These are phyloP conservation scores for Portunus trituberculatus DNA, from an alignment of 1,140 invertebrate species.

Conservation along the genomic window DNA sequence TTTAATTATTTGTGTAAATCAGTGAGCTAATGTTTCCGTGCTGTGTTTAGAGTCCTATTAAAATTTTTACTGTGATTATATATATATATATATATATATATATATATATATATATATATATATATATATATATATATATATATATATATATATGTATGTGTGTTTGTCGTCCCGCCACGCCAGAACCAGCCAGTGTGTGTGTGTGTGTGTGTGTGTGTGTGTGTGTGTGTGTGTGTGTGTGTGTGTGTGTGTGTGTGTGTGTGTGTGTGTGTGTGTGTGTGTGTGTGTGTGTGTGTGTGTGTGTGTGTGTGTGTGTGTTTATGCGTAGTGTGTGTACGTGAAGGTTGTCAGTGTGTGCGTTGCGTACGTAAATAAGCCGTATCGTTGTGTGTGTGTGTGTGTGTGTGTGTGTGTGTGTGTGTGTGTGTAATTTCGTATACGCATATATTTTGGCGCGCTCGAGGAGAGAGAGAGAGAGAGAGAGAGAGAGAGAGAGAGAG, in stretches of 20 bases:
- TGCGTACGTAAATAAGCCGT: neutral
- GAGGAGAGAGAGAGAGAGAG: neutral
- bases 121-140: neutral
- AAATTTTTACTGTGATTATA: neutral
- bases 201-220: neutral
- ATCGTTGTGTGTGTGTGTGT: neutral
- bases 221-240: neutral
- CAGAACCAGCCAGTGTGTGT: neutral
- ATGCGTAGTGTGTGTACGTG: neutral
- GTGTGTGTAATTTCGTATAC: neutral
- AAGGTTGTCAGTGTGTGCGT: neutral
- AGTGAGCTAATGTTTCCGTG: neutral
- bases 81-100: neutral
- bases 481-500: neutral
- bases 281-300: neutral
- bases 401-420: neutral
- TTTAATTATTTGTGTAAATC: neutral
- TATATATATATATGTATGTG: neutral
- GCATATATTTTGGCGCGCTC: too few species aligned
- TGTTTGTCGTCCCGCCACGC: neutral
- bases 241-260: constrained; percentile 17
- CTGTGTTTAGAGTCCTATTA: too few species aligned
- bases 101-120: neutral
- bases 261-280: neutral
- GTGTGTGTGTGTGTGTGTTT: neutral